Conservation (phyloP, 2,113 vertebrate genomes). For the Serranochromis macrocephalus region DNA sequence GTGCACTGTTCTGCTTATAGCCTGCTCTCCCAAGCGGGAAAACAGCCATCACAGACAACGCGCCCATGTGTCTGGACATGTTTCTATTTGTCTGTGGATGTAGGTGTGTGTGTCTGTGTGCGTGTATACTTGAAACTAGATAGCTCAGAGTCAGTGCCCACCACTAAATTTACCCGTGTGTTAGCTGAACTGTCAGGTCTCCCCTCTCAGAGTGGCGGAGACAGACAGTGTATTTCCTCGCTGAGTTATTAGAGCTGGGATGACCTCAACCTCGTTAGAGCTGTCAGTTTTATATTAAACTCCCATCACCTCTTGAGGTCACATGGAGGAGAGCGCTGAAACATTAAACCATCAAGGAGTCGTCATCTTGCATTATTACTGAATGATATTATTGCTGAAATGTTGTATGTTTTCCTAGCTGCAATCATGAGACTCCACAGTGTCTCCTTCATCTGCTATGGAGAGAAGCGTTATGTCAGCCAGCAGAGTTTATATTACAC, state of each 20-base stretch:
- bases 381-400: neutral
- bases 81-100: slow-evolving; percentile 8
- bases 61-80: slow-evolving; percentile 20
- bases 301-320: slow-evolving; percentile 44
- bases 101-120: slow-evolving; percentile 4
- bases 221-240: slow-evolving; percentile 64
- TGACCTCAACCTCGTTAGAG: slow-evolving; percentile 69
- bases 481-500: neutral
- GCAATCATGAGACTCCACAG: neutral
- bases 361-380: neutral
- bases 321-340: slow-evolving; percentile 6
- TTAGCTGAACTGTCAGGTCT: slow-evolving; percentile 62
- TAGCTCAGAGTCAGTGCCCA: slow-evolving; percentile 42
- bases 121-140: slow-evolving; percentile 58
- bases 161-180: slow-evolving; percentile 71
- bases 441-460: neutral
- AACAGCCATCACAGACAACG: slow-evolving; percentile 16
- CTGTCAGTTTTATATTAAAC: slow-evolving; percentile 68
- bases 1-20: slow-evolving; percentile 5
- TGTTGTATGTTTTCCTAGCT: slow-evolving; percentile 22
- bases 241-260: slow-evolving; percentile 60
- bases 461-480: neutral
- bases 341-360: neutral
- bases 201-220: slow-evolving; percentile 48
- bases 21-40: slow-evolving; percentile 12